Evolutionary conservation across 2,113 vertebrate genomes (phyloP), one percentile per base, ranked within the genome.

Genomic region (Alethe castanea): DNA sequence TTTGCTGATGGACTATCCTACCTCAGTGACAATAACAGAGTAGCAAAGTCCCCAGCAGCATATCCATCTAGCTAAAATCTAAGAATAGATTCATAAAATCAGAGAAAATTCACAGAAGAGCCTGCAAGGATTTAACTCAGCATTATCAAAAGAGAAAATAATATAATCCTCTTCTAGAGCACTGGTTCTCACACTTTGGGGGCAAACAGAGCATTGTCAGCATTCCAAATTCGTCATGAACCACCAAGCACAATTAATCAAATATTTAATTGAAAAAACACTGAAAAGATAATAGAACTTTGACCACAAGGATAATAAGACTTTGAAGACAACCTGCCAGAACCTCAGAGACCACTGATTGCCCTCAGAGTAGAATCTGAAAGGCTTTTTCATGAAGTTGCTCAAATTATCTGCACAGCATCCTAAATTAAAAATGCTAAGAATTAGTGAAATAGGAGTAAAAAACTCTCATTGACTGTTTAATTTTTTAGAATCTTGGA

Each of bases 1-100:
- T 97, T 96, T 96, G 95, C 94, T 98, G 98, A 98, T 96, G 96
- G 94, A 94, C 97, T 97, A 92, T 96, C 64, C 38, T 96, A 96
- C 93, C 95, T 95, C 80, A 82, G 93, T 97, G 97, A 98, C 97
- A 97, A 79, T 96, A 94, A 97, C 97, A 97, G 97, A 97, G 86
- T 73, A 95, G 88, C 29, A 12, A 65, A 96, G 86, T 93, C 92
- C 91, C 69, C 95, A 91, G 92, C 95, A 97, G 96, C 72, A 96
- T 78, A 95, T 97, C 93, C 92, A 97, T 97, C 97, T 97, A 96
- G 86, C 64, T 94, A 90, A 97, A 97, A 95, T 93, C 92, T 92
- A 96, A 94, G 88, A 95, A 96, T 92, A 95, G 97, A 96, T 96
- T 96, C 94, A 97, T 95, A 97, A 96, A 98, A 97, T 96, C 90